Evolutionary conservation across 2,888 invertebrate species (phyloP), one percentile per base, ranked within the genome.

Genomic region (Perdita meconis): DNA sequence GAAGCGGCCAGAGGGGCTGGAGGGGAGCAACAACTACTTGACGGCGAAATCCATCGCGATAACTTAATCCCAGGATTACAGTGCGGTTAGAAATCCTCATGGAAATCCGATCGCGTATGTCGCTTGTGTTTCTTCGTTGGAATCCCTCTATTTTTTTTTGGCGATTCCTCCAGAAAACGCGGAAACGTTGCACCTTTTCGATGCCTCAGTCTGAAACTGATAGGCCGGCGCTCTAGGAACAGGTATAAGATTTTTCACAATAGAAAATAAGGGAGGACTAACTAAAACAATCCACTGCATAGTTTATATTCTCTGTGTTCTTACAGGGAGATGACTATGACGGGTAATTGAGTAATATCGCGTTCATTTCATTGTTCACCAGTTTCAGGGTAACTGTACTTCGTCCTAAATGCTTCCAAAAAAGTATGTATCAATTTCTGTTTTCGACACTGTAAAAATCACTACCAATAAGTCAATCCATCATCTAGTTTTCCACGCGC

Each of bases 11-110:
- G 22, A 24, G 24, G 13, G 30, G 34, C 30, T 47, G 40, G 51
- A 40, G 51, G 66, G 63, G 30, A 55, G 72, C 57, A n/a, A 67
- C 61, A 79, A 80, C 85, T 89, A 89, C 89, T 90, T 89, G 89
- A 90, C 89, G 89, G 86, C 86, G 78, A 85, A 90, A 90, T 89
- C 87, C 88, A 84, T 84, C 83, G 86, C 88, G 88, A 90, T 89
- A 89, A 86, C 89, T 89, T 90, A 90, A 89, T 89, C 89, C 89
- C 60, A 36, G 73, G 82, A 85, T 84, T 85, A 78, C 59, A 55
- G 61, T 63, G 78, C 68, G 82, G 80, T 72, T 72, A 64, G 70
- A 68, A 80, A 82, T 83, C 82, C 84, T 72, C 68, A 74, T 59
- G 83, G 81, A 87, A 87, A 86, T 86, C 85, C 85, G 84, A 86